Evolutionary conservation across 2,888 invertebrate genomes (phyloP), one percentile per base, ranked within the genome.

Genomic region (Galerucella calmariensis): DNA sequence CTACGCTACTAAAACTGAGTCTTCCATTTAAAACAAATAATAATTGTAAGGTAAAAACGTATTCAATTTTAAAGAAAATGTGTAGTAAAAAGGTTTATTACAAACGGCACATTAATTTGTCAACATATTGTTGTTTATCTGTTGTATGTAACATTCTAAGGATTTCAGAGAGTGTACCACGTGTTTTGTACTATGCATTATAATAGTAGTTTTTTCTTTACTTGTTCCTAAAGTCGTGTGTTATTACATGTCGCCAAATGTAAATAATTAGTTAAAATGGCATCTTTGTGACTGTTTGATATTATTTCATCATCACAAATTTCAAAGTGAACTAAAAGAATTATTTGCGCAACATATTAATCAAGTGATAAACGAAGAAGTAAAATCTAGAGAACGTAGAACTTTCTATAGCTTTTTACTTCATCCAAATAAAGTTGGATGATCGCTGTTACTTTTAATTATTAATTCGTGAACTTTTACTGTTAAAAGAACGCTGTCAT

Each of bases 1-100:
- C 81, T 82, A 81, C 82, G 84, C 83, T 85, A 85, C 85, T 85
- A 86, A 86, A 87, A 88, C 87, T 85, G 85, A 87, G 88, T 88
- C 88, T 88, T 88, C 88, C 88, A 88, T 83, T 85, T 87, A 87
- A 87, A 87, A 88, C 87, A 88, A 87, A 88, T 88, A 88, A 88
- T 87, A 87, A 86, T 85, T 86, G 84, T 88, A 87, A 87, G 87
- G 85, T 84, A 80, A 82, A 79, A 77, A 82, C 81, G 83, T 84
- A 82, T 82, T 82, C 82, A 82, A 85, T 83, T 85, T 83, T 83
- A 84, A 83, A 82, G 80, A 81, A 85, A 81, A 84, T 83, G 82
- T 86, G 84, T 85, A 84, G 85, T 81, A 53, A 69, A 41, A 41
- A 67, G 46, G 41, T 53, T 82, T 83, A 83, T 81, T 80, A 80